These are phyloP conservation scores for Callipepla californica DNA, from an alignment of 2,113 vertebrate species.

Conservation along the genomic window DNA sequence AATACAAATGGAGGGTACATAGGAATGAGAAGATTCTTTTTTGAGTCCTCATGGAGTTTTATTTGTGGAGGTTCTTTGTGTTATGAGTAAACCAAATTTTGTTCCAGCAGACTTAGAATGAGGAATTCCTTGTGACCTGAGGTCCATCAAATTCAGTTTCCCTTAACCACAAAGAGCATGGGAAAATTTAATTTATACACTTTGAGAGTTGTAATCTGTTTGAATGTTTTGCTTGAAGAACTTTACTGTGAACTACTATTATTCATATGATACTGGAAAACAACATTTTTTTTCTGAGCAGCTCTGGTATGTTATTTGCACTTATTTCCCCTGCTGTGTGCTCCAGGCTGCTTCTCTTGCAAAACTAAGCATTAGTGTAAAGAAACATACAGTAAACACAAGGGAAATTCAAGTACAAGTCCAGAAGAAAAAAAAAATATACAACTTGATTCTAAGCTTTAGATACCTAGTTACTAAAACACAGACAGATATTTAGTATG, in stretches of 20 bases:
- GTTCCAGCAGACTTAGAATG: rapidly evolving
- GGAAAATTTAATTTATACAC: not conserved
- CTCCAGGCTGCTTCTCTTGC: not conserved
- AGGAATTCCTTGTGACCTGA: not conserved
- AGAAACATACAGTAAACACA: not conserved
- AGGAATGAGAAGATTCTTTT: not conserved
- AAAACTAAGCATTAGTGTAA: not conserved
- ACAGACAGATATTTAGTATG: not conserved
- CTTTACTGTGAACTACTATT: not conserved
- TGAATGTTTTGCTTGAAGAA: not conserved
- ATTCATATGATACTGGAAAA: not conserved
- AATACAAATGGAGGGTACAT: not conserved
- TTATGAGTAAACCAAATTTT: rapidly evolving
- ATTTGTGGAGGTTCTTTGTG: not conserved
- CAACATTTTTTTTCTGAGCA: not conserved
- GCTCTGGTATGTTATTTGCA: not conserved
- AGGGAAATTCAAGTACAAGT: not conserved
- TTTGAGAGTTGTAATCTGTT: not conserved
- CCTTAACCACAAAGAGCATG: not conserved
- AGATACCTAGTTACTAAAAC: not conserved
- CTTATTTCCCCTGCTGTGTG: not conserved
- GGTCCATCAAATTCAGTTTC: not conserved
- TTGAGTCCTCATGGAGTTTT: not conserved
- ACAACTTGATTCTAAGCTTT: not conserved
- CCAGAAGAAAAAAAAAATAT: not conserved